phyloP scores from a whole-genome alignment of 92 coral and sea anemone genomes.

The Phenganax marumi region DNA sequence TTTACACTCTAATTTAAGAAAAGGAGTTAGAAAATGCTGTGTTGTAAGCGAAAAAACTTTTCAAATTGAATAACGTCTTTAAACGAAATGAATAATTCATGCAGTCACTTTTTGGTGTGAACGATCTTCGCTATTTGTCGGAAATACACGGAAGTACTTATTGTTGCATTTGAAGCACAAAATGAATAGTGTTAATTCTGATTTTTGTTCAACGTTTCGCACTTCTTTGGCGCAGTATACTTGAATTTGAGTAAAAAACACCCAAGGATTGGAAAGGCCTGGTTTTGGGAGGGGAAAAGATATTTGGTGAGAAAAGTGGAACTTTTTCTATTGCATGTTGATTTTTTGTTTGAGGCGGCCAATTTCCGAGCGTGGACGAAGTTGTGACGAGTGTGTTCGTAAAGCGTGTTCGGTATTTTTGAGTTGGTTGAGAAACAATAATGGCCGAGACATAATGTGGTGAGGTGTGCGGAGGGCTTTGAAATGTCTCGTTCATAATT shows the following conservation, averaged over 20 bases:
- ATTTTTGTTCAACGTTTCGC: background rate
- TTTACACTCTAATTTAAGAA: background rate
- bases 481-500: conserved; percentile 15
- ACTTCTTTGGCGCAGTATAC: background rate
- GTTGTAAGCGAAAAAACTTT: background rate
- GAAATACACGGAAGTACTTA: conserved; percentile 2
- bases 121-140: conserved; percentile 30
- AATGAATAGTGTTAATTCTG: background rate
- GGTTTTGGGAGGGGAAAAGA: background rate
- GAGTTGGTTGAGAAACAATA: conserved; percentile 58
- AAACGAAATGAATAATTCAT: conserved; percentile 49
- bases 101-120: conserved; percentile 25
- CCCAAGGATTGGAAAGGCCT: background rate
- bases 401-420: conserved; percentile 78
- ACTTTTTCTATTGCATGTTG: background rate
- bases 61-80: conserved; percentile 17
- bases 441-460: conserved; percentile 26
- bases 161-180: background rate
- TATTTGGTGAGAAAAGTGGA: background rate
- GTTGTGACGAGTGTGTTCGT: conserved; percentile 18
- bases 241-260: background rate
- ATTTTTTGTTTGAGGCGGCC: conserved; percentile 5
- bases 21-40: background rate
- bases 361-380: conserved; percentile 13
- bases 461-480: conserved; percentile 35